Conservation (phyloP, 2,888 invertebrate genomes). For the Caenorhabditis zanzibari region DNA sequence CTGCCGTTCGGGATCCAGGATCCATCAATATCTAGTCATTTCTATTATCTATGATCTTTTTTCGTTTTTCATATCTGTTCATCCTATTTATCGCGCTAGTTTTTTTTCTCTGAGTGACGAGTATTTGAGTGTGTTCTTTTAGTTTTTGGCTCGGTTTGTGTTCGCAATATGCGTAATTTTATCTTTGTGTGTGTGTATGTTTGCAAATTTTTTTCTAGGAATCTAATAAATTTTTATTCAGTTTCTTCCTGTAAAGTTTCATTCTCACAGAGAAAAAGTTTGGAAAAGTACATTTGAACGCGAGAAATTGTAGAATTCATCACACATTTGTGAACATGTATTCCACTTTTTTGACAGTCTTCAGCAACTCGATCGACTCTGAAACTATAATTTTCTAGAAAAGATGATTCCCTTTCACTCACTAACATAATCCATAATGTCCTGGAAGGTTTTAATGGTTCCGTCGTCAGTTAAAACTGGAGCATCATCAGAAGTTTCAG, state of each 20-base stretch:
- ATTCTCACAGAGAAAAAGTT: no score
- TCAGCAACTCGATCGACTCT: no score
- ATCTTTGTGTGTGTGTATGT: not conserved
- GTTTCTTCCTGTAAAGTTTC: no score
- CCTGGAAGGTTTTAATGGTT: not conserved
- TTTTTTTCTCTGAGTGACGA: conserved; percentile 35
- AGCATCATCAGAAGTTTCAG: not conserved
- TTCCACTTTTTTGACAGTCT: no score
- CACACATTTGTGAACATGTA: no score
- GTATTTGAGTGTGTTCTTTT: conserved; percentile 35
- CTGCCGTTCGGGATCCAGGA: conserved; percentile 52
- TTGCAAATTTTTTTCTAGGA: not conserved
- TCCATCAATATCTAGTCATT: conserved; percentile 8
- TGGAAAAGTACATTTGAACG: no score
- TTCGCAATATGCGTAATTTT: conserved; percentile 7
- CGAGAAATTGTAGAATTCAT: no score
- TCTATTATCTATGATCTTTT: not conserved
- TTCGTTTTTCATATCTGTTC: not conserved
- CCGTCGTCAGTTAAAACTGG: not conserved
- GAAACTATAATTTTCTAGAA: no score
- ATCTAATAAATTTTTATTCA: not conserved
- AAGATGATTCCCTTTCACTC: not conserved
- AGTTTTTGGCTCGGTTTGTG: conserved; percentile 6
- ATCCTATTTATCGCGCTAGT: not conserved
- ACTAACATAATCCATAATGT: not conserved